Evolutionary conservation across 30 jellyfish, hydroid and myxozoan species (phyloP).

Genomic region (Turritopsis rubra): DNA sequence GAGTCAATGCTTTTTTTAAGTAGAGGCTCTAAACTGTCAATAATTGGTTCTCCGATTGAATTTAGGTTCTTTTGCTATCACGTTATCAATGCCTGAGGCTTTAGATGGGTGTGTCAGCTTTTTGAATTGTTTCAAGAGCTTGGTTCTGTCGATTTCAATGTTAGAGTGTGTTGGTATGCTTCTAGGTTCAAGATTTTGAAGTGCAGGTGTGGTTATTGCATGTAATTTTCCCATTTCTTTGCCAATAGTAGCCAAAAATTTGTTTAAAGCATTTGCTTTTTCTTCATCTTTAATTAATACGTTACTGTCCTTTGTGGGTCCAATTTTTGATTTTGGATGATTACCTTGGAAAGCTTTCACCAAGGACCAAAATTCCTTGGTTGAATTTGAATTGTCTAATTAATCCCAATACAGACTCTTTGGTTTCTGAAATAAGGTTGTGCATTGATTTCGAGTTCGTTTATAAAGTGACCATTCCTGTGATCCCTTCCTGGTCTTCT

Average conservation of each 20-base stretch:
- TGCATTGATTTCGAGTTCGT: neutral
- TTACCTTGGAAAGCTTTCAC: neutral
- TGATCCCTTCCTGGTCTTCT: neutral
- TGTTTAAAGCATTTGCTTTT: neutral
- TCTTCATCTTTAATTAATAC: neutral
- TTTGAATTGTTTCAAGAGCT: neutral
- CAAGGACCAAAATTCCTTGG: neutral
- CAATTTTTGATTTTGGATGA: neutral
- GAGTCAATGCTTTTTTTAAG: neutral
- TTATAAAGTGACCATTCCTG: neutral
- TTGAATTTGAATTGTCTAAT: neutral
- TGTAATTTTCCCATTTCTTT: neutral
- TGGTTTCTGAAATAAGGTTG: neutral
- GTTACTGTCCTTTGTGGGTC: neutral
- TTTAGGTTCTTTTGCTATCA: too few species aligned
- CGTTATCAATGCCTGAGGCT: neutral
- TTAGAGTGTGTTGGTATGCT: neutral
- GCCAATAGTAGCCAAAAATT: neutral
- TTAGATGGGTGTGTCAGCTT: neutral
- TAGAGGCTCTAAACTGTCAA: neutral
- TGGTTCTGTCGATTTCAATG: neutral
- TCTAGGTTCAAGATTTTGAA: neutral
- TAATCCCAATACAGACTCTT: neutral
- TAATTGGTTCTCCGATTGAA: neutral
- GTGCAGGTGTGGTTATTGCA: neutral